Conservation (phyloP, 2,113 vertebrate species). For the Thryonomys swinderianus region DNA sequence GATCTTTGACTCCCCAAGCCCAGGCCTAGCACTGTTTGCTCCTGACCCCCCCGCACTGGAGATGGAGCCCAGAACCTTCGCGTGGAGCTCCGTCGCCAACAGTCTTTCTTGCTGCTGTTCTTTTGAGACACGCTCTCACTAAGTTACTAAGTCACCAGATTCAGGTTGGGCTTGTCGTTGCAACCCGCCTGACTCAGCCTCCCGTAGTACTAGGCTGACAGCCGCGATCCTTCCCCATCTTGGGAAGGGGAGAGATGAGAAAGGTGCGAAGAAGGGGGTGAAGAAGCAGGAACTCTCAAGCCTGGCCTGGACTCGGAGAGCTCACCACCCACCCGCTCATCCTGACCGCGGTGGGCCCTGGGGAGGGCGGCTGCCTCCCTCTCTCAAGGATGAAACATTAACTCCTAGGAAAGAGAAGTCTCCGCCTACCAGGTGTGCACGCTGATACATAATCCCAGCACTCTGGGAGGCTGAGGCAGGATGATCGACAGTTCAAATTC, state of each 20-base stretch:
- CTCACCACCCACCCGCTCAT: neutral
- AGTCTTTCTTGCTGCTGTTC: neutral
- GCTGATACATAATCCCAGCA: neutral
- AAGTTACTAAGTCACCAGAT: neutral
- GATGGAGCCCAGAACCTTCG: neutral
- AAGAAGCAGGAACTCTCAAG: neutral
- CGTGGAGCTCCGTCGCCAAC: neutral
- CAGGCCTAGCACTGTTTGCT: neutral
- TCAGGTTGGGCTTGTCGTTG: neutral
- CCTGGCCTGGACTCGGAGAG: neutral
- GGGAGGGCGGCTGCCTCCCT: neutral
- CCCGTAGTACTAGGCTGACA: neutral
- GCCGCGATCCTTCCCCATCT: accelerated
- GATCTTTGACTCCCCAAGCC: neutral
- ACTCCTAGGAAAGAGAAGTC: neutral
- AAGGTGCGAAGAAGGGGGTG: neutral
- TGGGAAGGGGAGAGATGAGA: neutral
- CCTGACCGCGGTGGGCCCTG: neutral
- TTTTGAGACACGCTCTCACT: neutral
- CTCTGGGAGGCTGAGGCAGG: neutral
- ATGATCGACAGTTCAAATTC: neutral
- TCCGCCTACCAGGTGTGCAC: neutral
- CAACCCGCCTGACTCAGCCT: neutral
- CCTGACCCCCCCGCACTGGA: neutral
- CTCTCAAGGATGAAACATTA: neutral